phyloP scores from a whole-genome alignment of 1,140 invertebrate genomes.

The Drosophila grimshawi region DNA sequence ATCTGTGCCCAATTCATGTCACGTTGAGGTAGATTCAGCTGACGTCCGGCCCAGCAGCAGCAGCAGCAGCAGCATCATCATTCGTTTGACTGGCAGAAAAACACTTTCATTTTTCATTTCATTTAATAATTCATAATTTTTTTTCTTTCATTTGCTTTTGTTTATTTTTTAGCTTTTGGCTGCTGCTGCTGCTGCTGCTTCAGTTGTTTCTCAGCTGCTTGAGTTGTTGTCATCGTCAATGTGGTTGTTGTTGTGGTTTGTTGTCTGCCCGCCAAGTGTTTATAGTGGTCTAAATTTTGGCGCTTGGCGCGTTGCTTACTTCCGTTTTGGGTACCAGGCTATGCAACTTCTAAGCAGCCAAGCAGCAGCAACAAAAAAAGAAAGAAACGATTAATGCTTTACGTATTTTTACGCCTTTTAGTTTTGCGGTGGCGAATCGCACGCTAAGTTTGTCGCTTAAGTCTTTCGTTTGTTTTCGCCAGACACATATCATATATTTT shows the following conservation, averaged over 20 bases:
- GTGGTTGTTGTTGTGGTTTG: conserved; percentile 34
- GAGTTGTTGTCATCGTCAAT: conserved; percentile 24
- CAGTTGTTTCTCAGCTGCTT: conserved; percentile 33
- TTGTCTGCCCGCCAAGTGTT: conserved; percentile 60
- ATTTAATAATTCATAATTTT: conserved; percentile 79
- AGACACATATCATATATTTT: conserved; percentile 48
- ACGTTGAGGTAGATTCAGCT: conserved; percentile 62
- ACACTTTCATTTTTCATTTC: conserved; percentile 81
- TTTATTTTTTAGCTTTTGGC: conserved; percentile 47
- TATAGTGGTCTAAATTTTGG: conserved; percentile 69
- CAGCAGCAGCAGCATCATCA: conserved; percentile 6
- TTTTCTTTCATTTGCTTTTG: conserved; percentile 36
- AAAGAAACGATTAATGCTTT: conserved; percentile 65
- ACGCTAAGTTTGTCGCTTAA: conserved; percentile 73
- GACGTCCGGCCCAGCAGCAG: conserved; percentile 36
- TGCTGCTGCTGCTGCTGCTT: conserved; percentile 18
- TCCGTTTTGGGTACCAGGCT: conserved; percentile 62
- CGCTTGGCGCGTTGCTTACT: conserved; percentile 67
- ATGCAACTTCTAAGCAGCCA: conserved; percentile 39
- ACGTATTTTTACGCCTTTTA: conserved; percentile 71
- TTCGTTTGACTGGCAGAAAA: conserved; percentile 59
- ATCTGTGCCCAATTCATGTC: conserved; percentile 70
- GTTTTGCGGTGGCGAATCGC: conserved; percentile 37
- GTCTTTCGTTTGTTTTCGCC: conserved; percentile 71
- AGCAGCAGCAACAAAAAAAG: conserved; percentile 21